Percentiles rank a stretch among this genome's conserved stretches.
These are phyloP conservation scores for Meda fulgida DNA, from an alignment of 2,797 vertebrate species.

Conservation along the genomic window DNA sequence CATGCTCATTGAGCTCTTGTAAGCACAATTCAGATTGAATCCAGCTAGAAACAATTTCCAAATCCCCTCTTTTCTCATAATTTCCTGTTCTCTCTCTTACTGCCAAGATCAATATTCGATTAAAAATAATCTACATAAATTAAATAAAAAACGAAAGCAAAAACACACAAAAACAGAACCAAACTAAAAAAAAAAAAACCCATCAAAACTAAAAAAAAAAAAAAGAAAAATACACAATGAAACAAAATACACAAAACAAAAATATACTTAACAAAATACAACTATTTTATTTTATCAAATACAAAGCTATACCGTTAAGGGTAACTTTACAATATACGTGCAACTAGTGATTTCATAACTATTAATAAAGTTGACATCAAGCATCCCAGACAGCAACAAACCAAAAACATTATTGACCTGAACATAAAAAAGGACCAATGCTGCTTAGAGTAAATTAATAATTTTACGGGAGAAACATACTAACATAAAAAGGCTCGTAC, in stretches of 20 bases:
- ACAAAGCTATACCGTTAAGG: neutral
- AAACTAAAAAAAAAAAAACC: too few species aligned
- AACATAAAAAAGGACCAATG: neutral
- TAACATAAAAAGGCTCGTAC: slow-evolving; percentile 4
- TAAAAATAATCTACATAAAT: neutral
- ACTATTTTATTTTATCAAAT: neutral
- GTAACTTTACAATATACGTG: neutral
- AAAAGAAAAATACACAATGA: neutral
- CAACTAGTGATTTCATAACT: neutral
- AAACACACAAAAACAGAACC: neutral
- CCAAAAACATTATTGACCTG: neutral
- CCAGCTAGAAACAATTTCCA: neutral
- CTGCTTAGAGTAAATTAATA: neutral
- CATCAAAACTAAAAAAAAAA: neutral
- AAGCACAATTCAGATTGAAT: neutral
- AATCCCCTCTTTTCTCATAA: too few species aligned
- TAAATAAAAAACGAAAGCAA: neutral
- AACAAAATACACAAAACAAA: neutral
- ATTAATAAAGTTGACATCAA: neutral
- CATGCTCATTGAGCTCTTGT: neutral
- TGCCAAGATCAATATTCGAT: neutral
- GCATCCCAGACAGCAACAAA: neutral
- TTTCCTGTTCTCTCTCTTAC: too few species aligned
- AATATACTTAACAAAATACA: neutral
- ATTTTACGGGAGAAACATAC: neutral